Conservation (phyloP, 2,113 vertebrate genomes). For the Cariama cristata region DNA sequence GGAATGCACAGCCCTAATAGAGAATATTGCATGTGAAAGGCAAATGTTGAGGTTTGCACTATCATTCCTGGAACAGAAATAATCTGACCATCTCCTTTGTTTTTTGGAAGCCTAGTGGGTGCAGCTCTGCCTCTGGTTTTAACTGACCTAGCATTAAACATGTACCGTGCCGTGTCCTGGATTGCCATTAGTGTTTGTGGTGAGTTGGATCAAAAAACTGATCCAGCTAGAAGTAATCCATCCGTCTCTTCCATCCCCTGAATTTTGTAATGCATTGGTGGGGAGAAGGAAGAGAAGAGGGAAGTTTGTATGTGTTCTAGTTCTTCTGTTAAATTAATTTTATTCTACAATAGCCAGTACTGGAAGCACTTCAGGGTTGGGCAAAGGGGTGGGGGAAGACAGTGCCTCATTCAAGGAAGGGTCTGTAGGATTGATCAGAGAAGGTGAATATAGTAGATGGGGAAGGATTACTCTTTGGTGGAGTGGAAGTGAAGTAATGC, state of each 20-base stretch:
- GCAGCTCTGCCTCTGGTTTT: neutral
- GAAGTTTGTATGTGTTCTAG: neutral
- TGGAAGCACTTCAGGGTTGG: neutral
- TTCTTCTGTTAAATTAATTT: neutral
- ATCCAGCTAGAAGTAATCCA: neutral
- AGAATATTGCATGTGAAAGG: neutral
- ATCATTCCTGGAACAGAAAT: neutral
- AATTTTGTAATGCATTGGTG: neutral
- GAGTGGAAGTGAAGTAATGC: neutral
- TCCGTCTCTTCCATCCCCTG: neutral
- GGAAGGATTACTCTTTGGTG: neutral
- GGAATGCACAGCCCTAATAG: neutral
- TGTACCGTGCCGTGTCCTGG: neutral
- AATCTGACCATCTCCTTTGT: neutral
- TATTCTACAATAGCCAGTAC: neutral
- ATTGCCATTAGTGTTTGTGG: neutral
- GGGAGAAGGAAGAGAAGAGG: neutral
- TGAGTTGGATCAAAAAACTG: neutral
- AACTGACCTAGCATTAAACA: neutral
- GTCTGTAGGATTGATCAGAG: neutral
- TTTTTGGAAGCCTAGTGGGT: neutral
- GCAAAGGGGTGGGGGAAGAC: neutral
- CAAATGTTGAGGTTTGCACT: neutral
- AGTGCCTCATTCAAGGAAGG: neutral
- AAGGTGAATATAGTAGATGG: neutral